phyloP scores from a whole-genome alignment of 2,888 invertebrate genomes.

The Acanthosepion lycidas region DNA sequence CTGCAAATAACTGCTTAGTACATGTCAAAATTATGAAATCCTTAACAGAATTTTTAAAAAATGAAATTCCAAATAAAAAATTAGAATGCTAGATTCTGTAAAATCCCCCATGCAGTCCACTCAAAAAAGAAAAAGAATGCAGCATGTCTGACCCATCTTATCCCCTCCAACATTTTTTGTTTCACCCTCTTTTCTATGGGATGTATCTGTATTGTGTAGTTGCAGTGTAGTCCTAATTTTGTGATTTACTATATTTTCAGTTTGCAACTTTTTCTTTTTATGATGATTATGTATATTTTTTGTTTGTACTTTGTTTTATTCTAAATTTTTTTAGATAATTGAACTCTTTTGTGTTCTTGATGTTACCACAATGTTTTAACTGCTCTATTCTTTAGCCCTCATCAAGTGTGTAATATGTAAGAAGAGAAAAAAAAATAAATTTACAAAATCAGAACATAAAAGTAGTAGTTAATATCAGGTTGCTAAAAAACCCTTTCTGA shows the following conservation, averaged over 20 bases:
- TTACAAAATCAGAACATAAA: too few relatives aligned
- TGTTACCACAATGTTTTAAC: not conserved
- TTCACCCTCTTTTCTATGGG: not conserved
- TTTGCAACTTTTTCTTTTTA: not conserved
- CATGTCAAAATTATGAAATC: too few relatives aligned
- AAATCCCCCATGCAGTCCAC: too few relatives aligned
- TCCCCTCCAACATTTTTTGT: not conserved
- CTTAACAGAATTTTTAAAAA: too few relatives aligned
- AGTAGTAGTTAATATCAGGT: too few relatives aligned
- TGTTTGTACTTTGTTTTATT: not conserved
- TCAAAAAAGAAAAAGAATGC: not conserved
- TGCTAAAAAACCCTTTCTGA: too few relatives aligned
- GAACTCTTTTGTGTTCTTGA: not conserved
- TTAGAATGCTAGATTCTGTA: too few relatives aligned
- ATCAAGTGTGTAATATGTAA: not conserved
- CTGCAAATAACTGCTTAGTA: too few relatives aligned
- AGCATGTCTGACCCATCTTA: not conserved
- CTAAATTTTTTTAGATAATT: not conserved
- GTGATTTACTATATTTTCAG: not conserved
- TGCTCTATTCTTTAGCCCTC: not conserved
- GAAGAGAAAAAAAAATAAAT: not conserved
- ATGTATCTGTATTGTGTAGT: slow-evolving; percentile 25
- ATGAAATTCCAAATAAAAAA: too few relatives aligned
- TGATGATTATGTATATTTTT: not conserved
- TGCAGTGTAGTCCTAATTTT: not conserved